These are phyloP conservation scores for Neogale vison DNA, from an alignment of 2,113 vertebrate genomes.

Conservation along the genomic window DNA sequence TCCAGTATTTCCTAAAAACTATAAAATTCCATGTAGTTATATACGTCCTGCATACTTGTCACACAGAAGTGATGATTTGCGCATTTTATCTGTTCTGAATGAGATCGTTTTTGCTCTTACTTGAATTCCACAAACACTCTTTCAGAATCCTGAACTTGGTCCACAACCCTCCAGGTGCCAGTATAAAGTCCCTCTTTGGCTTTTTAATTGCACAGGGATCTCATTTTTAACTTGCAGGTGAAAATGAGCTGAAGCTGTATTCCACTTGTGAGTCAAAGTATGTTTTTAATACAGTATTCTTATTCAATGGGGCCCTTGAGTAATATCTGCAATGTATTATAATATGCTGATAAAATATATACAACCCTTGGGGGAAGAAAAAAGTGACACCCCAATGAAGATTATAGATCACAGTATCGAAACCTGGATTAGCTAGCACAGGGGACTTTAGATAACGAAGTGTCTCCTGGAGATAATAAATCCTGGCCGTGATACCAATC, in stretches of 20 bases:
- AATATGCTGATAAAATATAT: slow-evolving; percentile 47
- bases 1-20: not conserved
- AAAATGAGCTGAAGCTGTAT: slow-evolving; percentile 54
- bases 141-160: slow-evolving; percentile 70
- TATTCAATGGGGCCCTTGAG: slow-evolving; percentile 56
- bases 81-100: not conserved
- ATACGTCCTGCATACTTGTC: not conserved
- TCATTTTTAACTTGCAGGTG: slow-evolving; percentile 71
- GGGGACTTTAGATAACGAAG: not conserved
- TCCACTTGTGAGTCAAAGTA: slow-evolving; percentile 57
- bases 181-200: slow-evolving; percentile 48
- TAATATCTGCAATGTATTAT: slow-evolving; percentile 37
- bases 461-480: not conserved
- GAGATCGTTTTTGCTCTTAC: not conserved
- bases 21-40: not conserved
- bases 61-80: not conserved
- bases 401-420: not conserved
- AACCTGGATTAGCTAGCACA: not conserved
- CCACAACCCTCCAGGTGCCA: slow-evolving; percentile 34
- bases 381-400: slow-evolving; percentile 33
- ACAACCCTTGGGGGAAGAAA: not conserved
- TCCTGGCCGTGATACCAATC: not conserved
- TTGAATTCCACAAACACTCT: slow-evolving; percentile 72
- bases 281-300: slow-evolving; percentile 68
- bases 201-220: slow-evolving; percentile 38